Evolutionary conservation across 2,797 vertebrate genomes (phyloP).

Genomic region (Enteromius fasciolatus): DNA sequence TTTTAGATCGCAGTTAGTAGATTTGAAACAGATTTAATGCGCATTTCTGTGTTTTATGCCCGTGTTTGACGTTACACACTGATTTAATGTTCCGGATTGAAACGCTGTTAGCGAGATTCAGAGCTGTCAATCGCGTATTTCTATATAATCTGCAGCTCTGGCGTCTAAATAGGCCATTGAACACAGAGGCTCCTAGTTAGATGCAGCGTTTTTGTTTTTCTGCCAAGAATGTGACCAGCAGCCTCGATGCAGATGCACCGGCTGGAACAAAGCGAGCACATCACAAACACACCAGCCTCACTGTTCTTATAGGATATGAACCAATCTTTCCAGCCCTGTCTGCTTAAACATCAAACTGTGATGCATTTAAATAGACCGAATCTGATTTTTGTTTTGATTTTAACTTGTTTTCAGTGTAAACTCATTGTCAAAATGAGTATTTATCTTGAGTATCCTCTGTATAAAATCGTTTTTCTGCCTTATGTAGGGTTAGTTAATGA

Average conservation of each 20-base stretch:
- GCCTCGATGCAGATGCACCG: conserved; percentile 36
- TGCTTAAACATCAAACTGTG: neutral
- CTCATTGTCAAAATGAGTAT: neutral
- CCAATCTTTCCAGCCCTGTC: conserved; percentile 41
- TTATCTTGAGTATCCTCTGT: neutral
- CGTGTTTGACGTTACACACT: neutral
- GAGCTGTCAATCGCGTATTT: neutral
- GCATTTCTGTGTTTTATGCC: too few species aligned
- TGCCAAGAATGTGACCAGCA: conserved; percentile 46
- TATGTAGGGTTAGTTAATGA: neutral
- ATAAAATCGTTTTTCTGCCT: too few species aligned
- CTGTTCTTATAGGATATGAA: conserved; percentile 55
- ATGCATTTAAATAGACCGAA: neutral
- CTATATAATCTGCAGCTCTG: neutral
- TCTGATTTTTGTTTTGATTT: neutral
- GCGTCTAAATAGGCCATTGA: conserved; percentile 29
- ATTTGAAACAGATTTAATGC: neutral
- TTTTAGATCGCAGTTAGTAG: neutral
- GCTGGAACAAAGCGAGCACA: conserved; percentile 43
- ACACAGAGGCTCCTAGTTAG: conserved; percentile 29
- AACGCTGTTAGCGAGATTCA: neutral
- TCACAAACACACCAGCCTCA: conserved; percentile 19
- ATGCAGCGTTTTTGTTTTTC: conserved; percentile 23
- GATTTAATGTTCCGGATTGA: too few species aligned
- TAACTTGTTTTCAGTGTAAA: neutral